Conservation (phyloP, 2,113 vertebrate genomes). For the Nycticebus coucang region DNA sequence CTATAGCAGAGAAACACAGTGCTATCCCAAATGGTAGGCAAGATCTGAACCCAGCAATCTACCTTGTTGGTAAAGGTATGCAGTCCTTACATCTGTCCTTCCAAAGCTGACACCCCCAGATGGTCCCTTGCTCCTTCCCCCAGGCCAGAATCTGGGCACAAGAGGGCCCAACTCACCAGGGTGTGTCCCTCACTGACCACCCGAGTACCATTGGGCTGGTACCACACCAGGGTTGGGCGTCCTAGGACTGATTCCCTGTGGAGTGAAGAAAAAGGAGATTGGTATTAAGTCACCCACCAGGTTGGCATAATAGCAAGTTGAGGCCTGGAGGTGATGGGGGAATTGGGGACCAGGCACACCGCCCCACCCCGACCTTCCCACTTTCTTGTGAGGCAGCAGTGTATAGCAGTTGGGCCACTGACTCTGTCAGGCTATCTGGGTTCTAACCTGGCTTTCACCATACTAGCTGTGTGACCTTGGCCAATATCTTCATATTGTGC, state of each 20-base stretch:
- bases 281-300: not conserved
- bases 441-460: not conserved
- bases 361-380: not conserved
- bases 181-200: slow-evolving; percentile 78
- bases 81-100: not conserved
- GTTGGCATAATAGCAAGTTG: not conserved
- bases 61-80: not conserved
- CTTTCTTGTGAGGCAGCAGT: not conserved
- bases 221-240: slow-evolving; percentile 87
- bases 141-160: not conserved
- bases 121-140: not conserved
- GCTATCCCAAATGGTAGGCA: not conserved
- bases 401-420: not conserved
- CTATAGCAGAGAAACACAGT: slow-evolving; percentile 79
- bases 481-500: not conserved
- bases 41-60: not conserved
- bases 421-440: not conserved
- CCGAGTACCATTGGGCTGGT: slow-evolving; percentile 89
- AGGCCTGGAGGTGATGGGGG: not conserved
- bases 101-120: not conserved
- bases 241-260: slow-evolving; percentile 88
- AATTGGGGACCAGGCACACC: not conserved
- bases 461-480: not conserved
- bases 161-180: slow-evolving; percentile 85
- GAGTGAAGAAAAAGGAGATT: not conserved